Percentiles rank a stretch among this genome's conserved stretches.
phyloP scores from a whole-genome alignment of 2,797 vertebrate species.

The Scleropages formosus region DNA sequence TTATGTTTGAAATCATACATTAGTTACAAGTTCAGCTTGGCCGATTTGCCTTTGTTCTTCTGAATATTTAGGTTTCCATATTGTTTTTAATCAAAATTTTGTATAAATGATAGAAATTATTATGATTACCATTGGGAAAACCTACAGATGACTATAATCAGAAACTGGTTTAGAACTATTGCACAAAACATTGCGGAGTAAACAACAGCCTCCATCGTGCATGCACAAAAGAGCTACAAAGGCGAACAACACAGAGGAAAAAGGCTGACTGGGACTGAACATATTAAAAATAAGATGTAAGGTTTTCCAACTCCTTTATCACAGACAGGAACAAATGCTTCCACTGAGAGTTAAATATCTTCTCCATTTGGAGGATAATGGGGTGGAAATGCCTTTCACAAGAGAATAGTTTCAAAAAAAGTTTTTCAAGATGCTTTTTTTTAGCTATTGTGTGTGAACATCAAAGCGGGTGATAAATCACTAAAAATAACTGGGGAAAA shows the following conservation, averaged over 20 bases:
- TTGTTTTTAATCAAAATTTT: not conserved
- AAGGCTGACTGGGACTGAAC: not conserved
- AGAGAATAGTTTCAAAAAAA: constrained; percentile 17
- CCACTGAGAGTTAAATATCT: not conserved
- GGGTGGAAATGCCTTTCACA: not conserved
- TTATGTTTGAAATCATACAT: too few relatives aligned
- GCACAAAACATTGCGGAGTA: not conserved
- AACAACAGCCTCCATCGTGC: not conserved
- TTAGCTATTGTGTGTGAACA: too few relatives aligned
- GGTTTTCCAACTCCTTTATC: not conserved
- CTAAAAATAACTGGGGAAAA: too few relatives aligned
- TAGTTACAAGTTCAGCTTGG: not conserved
- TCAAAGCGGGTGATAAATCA: too few relatives aligned
- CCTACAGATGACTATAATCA: not conserved
- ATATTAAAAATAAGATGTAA: constrained; percentile 11
- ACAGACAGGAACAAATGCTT: not conserved
- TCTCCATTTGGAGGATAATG: not conserved
- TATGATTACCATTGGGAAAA: constrained; percentile 11
- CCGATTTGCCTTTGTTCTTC: constrained; percentile 15
- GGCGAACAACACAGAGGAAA: not conserved
- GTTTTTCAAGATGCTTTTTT: too few relatives aligned
- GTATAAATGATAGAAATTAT: constrained; percentile 16
- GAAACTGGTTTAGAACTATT: constrained; percentile 8
- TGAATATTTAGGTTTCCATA: constrained; percentile 6
- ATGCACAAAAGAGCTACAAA: not conserved